Percentiles rank a stretch among this genome's conserved stretches.
phyloP scores from a whole-genome alignment of 2,113 vertebrate genomes.

The Myodes glareolus region DNA sequence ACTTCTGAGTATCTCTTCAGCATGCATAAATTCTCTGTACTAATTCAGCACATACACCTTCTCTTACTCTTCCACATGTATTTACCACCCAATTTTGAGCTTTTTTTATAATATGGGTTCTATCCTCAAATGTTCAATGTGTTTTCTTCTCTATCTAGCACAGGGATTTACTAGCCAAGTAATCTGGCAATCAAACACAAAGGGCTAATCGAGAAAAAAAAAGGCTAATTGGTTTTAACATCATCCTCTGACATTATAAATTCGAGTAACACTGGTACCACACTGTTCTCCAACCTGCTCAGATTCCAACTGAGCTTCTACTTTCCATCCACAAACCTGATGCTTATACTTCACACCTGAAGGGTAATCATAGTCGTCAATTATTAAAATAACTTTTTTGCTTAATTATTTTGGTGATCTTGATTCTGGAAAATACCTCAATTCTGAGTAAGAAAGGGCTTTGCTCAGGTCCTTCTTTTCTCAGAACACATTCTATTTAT shows the following conservation, averaged over 20 bases:
- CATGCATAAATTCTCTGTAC: background rate
- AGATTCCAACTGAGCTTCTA: background rate
- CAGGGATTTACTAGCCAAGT: constrained; percentile 16
- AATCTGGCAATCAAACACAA: background rate
- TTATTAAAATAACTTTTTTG: constrained; percentile 29
- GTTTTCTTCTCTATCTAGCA: background rate
- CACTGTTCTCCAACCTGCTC: background rate
- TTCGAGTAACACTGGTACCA: background rate
- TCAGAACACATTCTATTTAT: background rate
- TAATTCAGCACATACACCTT: background rate
- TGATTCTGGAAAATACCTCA: background rate
- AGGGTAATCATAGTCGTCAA: background rate
- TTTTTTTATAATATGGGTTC: background rate
- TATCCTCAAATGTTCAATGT: background rate
- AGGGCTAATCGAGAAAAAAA: background rate
- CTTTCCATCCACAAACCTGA: background rate
- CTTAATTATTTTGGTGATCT: constrained; percentile 24
- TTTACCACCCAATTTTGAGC: background rate
- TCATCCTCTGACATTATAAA: background rate
- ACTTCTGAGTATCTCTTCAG: background rate
- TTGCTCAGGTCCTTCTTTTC: constrained; percentile 6
- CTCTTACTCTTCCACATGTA: background rate
- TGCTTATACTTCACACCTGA: background rate
- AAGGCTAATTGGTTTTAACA: background rate
- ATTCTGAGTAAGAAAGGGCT: background rate